phyloP scores from a whole-genome alignment of 2,113 vertebrate species.

The Chaenocephalus aceratus region DNA sequence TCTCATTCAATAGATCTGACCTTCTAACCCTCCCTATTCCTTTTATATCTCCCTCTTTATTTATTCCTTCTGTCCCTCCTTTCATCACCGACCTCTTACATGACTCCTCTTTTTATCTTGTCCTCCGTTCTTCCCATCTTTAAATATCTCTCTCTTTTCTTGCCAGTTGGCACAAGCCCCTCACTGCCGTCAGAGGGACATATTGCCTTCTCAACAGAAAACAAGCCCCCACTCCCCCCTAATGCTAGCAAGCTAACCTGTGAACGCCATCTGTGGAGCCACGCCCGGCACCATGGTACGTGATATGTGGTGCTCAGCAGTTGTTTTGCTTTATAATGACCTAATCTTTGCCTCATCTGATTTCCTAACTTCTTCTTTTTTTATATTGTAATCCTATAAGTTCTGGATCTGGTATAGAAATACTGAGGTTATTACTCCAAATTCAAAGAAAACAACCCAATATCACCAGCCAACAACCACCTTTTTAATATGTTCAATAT shows the following conservation, averaged over 20 bases:
- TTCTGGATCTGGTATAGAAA: not conserved
- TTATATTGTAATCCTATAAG: not conserved
- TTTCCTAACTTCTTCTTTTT: not conserved
- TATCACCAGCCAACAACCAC: not conserved
- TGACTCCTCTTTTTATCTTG: not conserved
- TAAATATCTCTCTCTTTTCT: conserved; percentile 59
- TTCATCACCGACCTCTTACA: not conserved
- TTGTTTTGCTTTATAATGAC: conserved; percentile 45
- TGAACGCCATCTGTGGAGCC: conserved; percentile 71
- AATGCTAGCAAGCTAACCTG: conserved; percentile 50
- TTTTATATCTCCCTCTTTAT: not conserved
- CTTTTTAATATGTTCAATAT: not conserved
- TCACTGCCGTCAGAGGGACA: conserved; percentile 63
- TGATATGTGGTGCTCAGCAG: conserved; percentile 48
- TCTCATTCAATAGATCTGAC: conserved; percentile 10
- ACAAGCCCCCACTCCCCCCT: not conserved
- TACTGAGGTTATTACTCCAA: not conserved
- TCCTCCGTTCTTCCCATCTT: conserved; percentile 45
- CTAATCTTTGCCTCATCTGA: conserved; percentile 40
- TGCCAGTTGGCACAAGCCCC: conserved; percentile 67
- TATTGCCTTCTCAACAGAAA: conserved; percentile 73
- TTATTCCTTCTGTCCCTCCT: not conserved
- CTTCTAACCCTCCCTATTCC: not conserved
- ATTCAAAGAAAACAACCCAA: not conserved
- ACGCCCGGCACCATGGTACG: conserved; percentile 60